A percentile compares a stretch with the other conserved stretches of the same genome.
These are phyloP conservation scores for Murina feae DNA, from an alignment of 2,113 vertebrate genomes.

Conservation along the genomic window DNA sequence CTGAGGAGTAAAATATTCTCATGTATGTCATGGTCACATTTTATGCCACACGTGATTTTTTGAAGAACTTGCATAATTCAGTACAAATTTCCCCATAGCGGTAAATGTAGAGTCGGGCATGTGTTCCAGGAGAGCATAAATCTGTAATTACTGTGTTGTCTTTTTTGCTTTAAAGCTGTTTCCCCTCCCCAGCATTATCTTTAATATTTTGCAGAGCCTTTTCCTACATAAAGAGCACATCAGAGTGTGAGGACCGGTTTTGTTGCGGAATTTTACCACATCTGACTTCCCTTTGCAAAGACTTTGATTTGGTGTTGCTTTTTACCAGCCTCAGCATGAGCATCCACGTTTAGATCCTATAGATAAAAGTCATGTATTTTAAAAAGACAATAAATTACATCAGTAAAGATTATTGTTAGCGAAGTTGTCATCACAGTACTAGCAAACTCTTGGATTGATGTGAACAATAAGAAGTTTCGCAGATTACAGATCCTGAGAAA, in stretches of 20 bases:
- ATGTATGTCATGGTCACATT: background rate
- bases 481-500: background rate
- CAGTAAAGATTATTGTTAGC: background rate
- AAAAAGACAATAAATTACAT: background rate
- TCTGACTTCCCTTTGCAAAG: background rate
- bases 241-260: background rate
- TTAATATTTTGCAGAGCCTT: slow-evolving; percentile 30
- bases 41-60: slow-evolving; percentile 25
- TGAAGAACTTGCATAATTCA: slow-evolving; percentile 37
- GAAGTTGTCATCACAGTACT: background rate
- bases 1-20: background rate
- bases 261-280: background rate
- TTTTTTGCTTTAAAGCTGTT: slow-evolving; percentile 28
- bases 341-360: background rate
- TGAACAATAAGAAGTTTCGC: background rate
- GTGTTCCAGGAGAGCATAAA: slow-evolving; percentile 11
- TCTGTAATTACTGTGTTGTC: slow-evolving; percentile 37
- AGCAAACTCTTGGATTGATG: background rate
- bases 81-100: slow-evolving; percentile 30
- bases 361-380: background rate
- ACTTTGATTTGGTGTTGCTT: background rate
- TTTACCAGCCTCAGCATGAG: background rate
- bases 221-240: background rate
- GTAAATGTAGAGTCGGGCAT: background rate
- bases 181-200: slow-evolving; percentile 9